Base-by-base conservation (phyloP, 2,113 vertebrate species). In the Ictidomys tridecemlineatus region DNA sequence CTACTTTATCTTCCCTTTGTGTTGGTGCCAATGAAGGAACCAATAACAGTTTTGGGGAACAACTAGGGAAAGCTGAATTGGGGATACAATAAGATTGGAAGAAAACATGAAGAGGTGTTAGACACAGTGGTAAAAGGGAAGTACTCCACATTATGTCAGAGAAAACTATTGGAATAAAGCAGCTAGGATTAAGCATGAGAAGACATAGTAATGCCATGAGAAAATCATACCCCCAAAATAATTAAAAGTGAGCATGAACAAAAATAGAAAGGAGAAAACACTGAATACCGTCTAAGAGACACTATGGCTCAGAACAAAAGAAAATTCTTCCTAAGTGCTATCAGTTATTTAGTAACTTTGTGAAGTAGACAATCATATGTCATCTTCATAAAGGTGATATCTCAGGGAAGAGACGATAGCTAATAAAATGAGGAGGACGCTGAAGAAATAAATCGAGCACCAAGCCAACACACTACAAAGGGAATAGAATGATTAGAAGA, bases 321-420 rank as follows among this genome's bases (percentile, higher is more conserved):
- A 87, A 91, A 78, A 67, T n/a, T 67, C 32, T 20, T 61, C 20
- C 34, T 5, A 79, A 77, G 28, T 37, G 32, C 30, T 82, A 8
- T 77, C 12, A 51, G 22, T 91, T 79, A 34, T 67, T 91, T 91
- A 78, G 83, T 32, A 93, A 10, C 72, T 78, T 93, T 28, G 30
- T 61, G 79, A 89, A 88, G 70, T 22, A 83, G 26, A 65, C 37
- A 84, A 12, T 93, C 69, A 77, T 8, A 4, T 53, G 22, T 22
- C n/a, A 39, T 24, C 24, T 63, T 63, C 61, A 9, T 63, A 63
- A 63, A 63, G 61, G 24, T 26, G 61, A 1, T n/a, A 51, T 78
- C 24, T 93, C 76, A 65, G 91, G 51, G 69, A 69, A 82, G 56
- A 16, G 10, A 10, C 2, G 8, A 91, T 14, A 72, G 56, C 78